Evolutionary conservation across 2,113 vertebrate species (phyloP).

Genomic region (Danio rerio): GRCz12tu NC_133180.1:60635001-60635500

Average conservation of each 20-base stretch:
- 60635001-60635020: too few relatives aligned
- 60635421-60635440: too few relatives aligned
- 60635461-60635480: too few relatives aligned
- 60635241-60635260: slow-evolving; percentile 81
- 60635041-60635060: too few relatives aligned
- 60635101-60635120: too few relatives aligned
- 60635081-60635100: too few relatives aligned
- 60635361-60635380: slow-evolving; percentile 82
- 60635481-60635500: too few relatives aligned
- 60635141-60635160: background rate
- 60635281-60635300: slow-evolving; percentile 78
- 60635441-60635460: too few relatives aligned
- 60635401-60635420: too few relatives aligned
- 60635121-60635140: too few relatives aligned
- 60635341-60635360: slow-evolving; percentile 59
- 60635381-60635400: background rate
- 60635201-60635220: slow-evolving; percentile 76
- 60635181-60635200: slow-evolving; percentile 69
- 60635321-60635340: slow-evolving; percentile 74
- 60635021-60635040: too few relatives aligned
- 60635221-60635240: slow-evolving; percentile 81
- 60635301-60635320: slow-evolving; percentile 56
- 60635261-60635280: slow-evolving; percentile 77
- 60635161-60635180: slow-evolving; percentile 66
- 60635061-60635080: too few relatives aligned